phyloP scores from a whole-genome alignment of 2,888 invertebrate genomes.

The Nomada lathburiana region DNA sequence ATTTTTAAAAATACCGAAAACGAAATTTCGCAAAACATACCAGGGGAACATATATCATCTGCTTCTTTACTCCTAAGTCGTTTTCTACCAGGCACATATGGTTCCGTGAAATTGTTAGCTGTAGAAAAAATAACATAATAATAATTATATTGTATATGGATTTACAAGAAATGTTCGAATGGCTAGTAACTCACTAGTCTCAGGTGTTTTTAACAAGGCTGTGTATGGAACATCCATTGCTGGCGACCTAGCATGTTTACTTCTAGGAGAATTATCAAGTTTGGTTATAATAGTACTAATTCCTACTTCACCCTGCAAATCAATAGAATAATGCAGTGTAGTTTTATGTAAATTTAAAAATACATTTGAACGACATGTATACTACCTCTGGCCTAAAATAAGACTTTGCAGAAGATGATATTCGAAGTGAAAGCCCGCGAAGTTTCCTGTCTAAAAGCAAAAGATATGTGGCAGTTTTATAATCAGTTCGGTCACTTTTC shows the following conservation, averaged over 20 bases:
- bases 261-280: constrained; percentile 78
- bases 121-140: constrained; percentile 25
- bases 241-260: constrained; percentile 65
- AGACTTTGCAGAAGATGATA: constrained; percentile 78
- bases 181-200: constrained; percentile 59
- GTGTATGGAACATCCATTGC: constrained; percentile 62
- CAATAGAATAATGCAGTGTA: constrained; percentile 18
- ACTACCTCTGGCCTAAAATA: constrained; percentile 75
- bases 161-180: constrained; percentile 24
- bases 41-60: constrained; percentile 76
- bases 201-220: constrained; percentile 68
- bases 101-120: constrained; percentile 69
- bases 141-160: constrained; percentile 27
- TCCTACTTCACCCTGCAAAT: constrained; percentile 58
- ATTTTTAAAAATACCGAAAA: background rate
- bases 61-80: constrained; percentile 76
- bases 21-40: constrained; percentile 66
- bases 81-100: constrained; percentile 76
- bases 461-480: constrained; percentile 90
- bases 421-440: constrained; percentile 85
- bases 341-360: background rate
- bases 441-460: constrained; percentile 88
- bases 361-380: constrained; percentile 8
- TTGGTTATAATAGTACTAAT: constrained; percentile 75
- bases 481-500: constrained; percentile 85